Evolutionary conservation across 2,888 invertebrate species (phyloP), one percentile per base, ranked within the genome.

Genomic region (Eristalis intricaria): DNA sequence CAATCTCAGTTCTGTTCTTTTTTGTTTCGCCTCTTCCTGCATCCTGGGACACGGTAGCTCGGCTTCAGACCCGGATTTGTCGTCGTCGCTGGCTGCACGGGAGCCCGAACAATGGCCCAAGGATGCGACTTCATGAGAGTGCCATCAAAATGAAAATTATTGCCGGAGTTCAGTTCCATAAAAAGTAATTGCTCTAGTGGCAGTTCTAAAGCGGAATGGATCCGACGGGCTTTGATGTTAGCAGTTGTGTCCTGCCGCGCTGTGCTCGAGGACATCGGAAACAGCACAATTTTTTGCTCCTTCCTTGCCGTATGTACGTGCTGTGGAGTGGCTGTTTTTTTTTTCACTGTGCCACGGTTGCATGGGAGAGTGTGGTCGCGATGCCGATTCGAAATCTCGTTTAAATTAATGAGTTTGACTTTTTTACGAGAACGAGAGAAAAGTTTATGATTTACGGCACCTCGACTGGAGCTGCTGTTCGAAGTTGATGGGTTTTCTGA

Each of bases 371-470:
- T 60, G 22, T 60, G 29, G 38, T n/a, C 35, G 40, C 32, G 74
- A 78, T 50, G 60, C 29, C 64, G 65, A 90, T 91, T 91, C 90
- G 91, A 91, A 92, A 92, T 90, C 92, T 92, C 92, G 91, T 92
- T 92, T 92, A 92, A 92, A 92, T 92, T 92, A 92, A 92, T 92
- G 92, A 92, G 92, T 92, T 92, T 90, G 89, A 90, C 84, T 89
- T 89, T 90, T 90, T 89, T 90, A 70, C 65, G 65, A 71, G 75
- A 26, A 60, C 40, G 15, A 56, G 56, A 38, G 77, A 23, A 63
- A 81, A 76, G 60, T 66, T 69, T 82, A 71, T 82, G 82, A 76
- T 70, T 65, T 60, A 70, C 64, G 56, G 22, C 38, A 63, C 50
- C 50, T 19, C 19, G 50, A 50, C 50, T 8, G 50, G 19, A 19